Evolutionary conservation across 2,113 vertebrate species (phyloP).

Genomic region (Neoarius graeffei): DNA sequence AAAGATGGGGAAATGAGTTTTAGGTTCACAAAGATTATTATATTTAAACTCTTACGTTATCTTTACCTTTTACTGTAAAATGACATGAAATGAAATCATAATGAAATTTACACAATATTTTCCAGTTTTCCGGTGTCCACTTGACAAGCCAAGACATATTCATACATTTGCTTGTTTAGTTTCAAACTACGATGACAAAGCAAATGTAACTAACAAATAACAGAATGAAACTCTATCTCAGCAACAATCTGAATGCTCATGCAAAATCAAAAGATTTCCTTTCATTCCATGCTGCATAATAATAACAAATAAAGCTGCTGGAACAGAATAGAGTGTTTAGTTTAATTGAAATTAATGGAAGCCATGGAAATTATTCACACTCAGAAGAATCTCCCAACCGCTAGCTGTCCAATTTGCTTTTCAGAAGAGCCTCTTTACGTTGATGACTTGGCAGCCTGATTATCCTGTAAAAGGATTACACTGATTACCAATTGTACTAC

Average conservation of each 20-base stretch:
- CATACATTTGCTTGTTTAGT: not conserved
- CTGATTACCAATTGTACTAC: not conserved
- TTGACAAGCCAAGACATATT: not conserved
- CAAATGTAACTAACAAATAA: not conserved
- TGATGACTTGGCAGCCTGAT: conserved; percentile 13
- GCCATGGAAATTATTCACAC: not conserved
- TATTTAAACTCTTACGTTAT: not conserved
- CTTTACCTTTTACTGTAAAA: not conserved
- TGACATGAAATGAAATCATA: not conserved
- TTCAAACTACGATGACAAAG: not conserved
- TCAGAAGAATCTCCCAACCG: not conserved
- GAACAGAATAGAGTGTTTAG: not conserved
- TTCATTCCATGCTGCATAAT: not conserved
- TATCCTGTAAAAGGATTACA: not conserved
- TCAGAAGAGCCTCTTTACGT: conserved; percentile 10
- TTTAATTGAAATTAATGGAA: conserved; percentile 20
- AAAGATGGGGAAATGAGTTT: not conserved
- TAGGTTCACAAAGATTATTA: not conserved
- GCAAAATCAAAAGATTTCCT: not conserved
- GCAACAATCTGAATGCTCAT: not conserved
- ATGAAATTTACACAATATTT: not conserved
- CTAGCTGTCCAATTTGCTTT: conserved; percentile 24
- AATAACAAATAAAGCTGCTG: not conserved
- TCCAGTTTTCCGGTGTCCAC: not conserved
- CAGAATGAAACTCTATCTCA: not conserved